A percentile compares a stretch with the other conserved stretches of the same genome.
phyloP scores from a whole-genome alignment of 2,113 vertebrate species.

The Solenodon paradoxus region DNA sequence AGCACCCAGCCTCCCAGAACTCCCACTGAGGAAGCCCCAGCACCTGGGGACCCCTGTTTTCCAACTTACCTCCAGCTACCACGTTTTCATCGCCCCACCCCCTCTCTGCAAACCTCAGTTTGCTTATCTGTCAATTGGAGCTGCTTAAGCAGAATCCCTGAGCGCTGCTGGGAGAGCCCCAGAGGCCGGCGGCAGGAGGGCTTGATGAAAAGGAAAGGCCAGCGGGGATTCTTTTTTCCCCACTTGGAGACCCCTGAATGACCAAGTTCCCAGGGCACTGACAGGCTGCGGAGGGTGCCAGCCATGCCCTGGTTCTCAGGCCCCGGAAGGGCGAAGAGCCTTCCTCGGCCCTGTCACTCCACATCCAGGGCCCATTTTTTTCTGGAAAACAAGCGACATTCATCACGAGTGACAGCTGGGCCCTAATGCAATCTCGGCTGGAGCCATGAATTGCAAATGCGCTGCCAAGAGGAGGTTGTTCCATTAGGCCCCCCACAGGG shows the following conservation, averaged over 20 bases:
- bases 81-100: neutral
- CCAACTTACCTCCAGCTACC: neutral
- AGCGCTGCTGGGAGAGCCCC: neutral
- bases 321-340: neutral
- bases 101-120: neutral
- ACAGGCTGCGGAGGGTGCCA: neutral
- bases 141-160: neutral
- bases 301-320: neutral
- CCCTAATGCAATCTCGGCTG: conserved; percentile 96
- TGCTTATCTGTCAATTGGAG: neutral
- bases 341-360: conserved; percentile 87
- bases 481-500: conserved; percentile 94
- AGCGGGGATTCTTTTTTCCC: rapidly evolving
- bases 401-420: conserved; percentile 97
- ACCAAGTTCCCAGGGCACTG: neutral
- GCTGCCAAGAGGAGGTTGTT: conserved; percentile 85
- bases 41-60: neutral
- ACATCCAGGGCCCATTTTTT: conserved; percentile 93
- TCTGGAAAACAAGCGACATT: conserved; percentile 95
- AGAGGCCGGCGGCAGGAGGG: conserved; percentile 34
- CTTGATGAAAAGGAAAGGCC: neutral
- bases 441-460: conserved; percentile 99
- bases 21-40: neutral
- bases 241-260: too few relatives aligned
- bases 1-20: neutral